These are phyloP conservation scores for Tachuris rubrigastra DNA, from an alignment of 2,113 vertebrate species.

Conservation along the genomic window DNA sequence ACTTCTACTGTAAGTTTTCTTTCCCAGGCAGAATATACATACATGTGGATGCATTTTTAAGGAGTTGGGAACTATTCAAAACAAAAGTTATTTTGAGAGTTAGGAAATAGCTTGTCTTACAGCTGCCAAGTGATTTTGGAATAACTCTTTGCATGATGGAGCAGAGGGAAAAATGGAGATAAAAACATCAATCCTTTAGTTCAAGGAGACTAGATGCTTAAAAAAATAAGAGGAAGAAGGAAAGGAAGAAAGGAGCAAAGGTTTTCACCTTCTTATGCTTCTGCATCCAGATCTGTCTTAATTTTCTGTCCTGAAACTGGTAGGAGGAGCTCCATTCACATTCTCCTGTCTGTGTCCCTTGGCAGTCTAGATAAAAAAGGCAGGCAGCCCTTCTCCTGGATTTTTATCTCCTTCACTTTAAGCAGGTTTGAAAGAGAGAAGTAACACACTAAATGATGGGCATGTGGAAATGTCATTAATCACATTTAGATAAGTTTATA, in stretches of 20 bases:
- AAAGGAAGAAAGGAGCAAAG: background rate
- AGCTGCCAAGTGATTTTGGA: slow-evolving; percentile 75
- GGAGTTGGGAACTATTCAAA: slow-evolving; percentile 75
- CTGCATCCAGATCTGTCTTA: slow-evolving; percentile 5
- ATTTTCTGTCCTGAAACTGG: background rate
- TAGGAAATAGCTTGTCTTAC: slow-evolving; percentile 79
- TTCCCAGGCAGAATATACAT: slow-evolving; percentile 62
- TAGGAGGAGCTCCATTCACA: background rate
- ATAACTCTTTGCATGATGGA: slow-evolving; percentile 69
- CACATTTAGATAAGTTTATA: slow-evolving; percentile 20
- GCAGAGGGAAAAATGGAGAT: slow-evolving; percentile 51
- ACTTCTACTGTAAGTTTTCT: slow-evolving; percentile 22
- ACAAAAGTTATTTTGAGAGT: slow-evolving; percentile 77
- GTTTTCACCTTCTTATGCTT: slow-evolving; percentile 25
- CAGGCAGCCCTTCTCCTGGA: background rate
- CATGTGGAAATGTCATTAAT: slow-evolving; percentile 3
- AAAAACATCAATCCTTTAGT: slow-evolving; percentile 48
- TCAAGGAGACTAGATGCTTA: slow-evolving; percentile 50
- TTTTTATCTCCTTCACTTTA: background rate
- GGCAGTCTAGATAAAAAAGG: background rate
- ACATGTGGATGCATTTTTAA: slow-evolving; percentile 69
- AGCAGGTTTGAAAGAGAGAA: background rate
- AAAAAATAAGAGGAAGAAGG: background rate
- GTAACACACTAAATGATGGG: background rate
- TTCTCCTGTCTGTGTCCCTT: background rate